phyloP scores from a whole-genome alignment of 53 echinoderm and acorn worm species.

The Arbacia lixula region DNA sequence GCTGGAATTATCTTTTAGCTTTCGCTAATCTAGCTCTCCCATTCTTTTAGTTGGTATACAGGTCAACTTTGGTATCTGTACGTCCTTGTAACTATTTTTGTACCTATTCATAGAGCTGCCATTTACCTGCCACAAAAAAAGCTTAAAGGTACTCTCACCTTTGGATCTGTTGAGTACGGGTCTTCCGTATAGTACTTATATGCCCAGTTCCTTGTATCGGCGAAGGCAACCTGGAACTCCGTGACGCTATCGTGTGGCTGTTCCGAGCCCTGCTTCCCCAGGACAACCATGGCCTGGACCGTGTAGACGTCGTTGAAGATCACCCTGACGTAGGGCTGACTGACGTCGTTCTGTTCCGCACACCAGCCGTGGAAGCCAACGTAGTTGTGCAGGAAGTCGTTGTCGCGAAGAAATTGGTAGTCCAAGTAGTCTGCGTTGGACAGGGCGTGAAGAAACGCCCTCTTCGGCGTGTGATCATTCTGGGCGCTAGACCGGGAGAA shows the following conservation, averaged over 20 bases:
- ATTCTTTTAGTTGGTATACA: too few relatives aligned
- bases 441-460: neutral
- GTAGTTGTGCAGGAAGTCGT: neutral
- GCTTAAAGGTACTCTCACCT: neutral
- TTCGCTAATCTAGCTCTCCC: too few relatives aligned
- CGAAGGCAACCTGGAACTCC: neutral
- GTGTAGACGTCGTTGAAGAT: neutral
- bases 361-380: slow-evolving; percentile 4
- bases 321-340: slow-evolving; percentile 5
- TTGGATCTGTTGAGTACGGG: neutral
- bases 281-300: neutral
- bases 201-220: neutral
- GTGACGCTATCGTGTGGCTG: neutral
- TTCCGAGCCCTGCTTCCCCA: neutral
- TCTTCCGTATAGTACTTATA: neutral
- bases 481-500: too few relatives aligned
- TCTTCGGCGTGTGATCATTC: neutral
- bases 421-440: neutral
- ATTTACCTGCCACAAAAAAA: neutral
- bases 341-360: neutral
- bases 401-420: neutral
- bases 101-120: neutral
- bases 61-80: too few relatives aligned
- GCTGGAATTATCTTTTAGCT: too few relatives aligned
- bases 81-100: neutral